phyloP scores from a whole-genome alignment of 2,888 invertebrate species.

The Coleophora flavipennella region DNA sequence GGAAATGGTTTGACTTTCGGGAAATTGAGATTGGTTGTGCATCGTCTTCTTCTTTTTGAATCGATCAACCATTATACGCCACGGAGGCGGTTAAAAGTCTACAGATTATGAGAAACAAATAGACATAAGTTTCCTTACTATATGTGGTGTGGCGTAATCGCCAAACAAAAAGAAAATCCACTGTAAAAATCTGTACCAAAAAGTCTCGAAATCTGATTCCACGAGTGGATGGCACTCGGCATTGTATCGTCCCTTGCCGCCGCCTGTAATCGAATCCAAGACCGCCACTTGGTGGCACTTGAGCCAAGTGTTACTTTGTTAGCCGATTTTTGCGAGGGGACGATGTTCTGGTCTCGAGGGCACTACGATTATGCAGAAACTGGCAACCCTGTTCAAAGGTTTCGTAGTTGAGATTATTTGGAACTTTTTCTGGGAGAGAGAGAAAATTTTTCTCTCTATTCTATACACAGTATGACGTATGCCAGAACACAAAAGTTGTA shows the following conservation, averaged over 20 bases:
- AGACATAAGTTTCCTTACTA: too few relatives aligned
- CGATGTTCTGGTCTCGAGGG: constrained; percentile 27
- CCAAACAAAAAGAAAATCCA: too few relatives aligned
- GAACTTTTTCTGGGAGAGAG: too few relatives aligned
- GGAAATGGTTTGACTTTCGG: background rate
- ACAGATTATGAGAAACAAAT: background rate
- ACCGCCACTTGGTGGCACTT: constrained; percentile 63
- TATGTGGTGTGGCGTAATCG: too few relatives aligned
- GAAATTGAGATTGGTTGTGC: constrained; percentile 1
- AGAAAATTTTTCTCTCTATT: too few relatives aligned
- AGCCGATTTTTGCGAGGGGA: constrained; percentile 53
- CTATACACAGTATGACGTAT: too few relatives aligned
- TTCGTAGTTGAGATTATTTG: too few relatives aligned
- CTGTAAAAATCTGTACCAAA: background rate
- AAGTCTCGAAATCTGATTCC: background rate
- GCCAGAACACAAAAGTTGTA: too few relatives aligned
- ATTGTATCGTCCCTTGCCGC: constrained; percentile 37
- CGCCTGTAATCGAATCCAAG: constrained; percentile 63
- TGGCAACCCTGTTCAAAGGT: background rate
- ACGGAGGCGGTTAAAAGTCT: too few relatives aligned
- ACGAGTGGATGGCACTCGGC: background rate
- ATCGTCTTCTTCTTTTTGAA: too few relatives aligned
- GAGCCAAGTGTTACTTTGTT: constrained; percentile 65
- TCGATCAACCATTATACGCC: too few relatives aligned
- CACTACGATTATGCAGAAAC: constrained; percentile 48